These are phyloP conservation scores for Xestia ashworthii DNA, from an alignment of 2,888 invertebrate genomes.

Conservation along the genomic window DNA sequence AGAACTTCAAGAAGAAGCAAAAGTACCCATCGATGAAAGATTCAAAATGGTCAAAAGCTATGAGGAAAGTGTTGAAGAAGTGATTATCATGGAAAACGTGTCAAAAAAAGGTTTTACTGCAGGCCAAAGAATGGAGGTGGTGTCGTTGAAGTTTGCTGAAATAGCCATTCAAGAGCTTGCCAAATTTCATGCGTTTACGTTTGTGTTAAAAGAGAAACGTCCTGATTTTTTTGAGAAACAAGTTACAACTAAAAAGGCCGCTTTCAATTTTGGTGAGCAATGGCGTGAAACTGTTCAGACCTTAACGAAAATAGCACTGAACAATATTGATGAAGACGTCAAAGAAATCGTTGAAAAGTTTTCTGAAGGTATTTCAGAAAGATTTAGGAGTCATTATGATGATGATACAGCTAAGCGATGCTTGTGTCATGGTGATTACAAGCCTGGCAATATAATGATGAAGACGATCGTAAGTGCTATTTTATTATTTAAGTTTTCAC, in stretches of 20 bases:
- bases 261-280: constrained; percentile 66
- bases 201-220: constrained; percentile 69
- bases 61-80: constrained; percentile 69
- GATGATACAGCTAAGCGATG: constrained; percentile 65
- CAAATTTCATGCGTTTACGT: constrained; percentile 78
- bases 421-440: constrained; percentile 81
- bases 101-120: constrained; percentile 74
- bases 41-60: constrained; percentile 73
- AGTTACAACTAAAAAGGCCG: constrained; percentile 63
- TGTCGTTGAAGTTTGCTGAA: constrained; percentile 74
- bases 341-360: constrained; percentile 66
- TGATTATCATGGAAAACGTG: constrained; percentile 78
- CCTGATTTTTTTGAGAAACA: constrained; percentile 73
- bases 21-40: constrained; percentile 72
- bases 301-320: constrained; percentile 58
- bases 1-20: constrained; percentile 73
- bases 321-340: constrained; percentile 62
- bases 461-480: constrained; percentile 75
- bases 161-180: constrained; percentile 76
- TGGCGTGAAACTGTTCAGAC: constrained; percentile 65
- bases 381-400: constrained; percentile 63
- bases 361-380: constrained; percentile 59
- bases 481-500: background rate
- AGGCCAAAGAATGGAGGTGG: constrained; percentile 70
- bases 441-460: constrained; percentile 78